These are phyloP conservation scores for Cydia amplana DNA, from an alignment of 1,140 invertebrate genomes.

Conservation along the genomic window DNA sequence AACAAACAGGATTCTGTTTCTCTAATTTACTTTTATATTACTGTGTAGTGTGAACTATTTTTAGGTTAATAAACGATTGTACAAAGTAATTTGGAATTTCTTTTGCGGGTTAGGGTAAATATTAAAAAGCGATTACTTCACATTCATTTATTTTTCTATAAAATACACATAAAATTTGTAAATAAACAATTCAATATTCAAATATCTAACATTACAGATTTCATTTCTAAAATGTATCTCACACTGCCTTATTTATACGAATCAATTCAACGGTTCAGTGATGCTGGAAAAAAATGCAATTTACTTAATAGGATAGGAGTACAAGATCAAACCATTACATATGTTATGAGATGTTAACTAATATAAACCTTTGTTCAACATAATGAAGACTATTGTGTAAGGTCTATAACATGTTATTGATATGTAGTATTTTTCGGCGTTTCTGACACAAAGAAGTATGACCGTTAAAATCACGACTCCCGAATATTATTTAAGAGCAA, in stretches of 20 bases:
- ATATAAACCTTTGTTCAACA: neutral
- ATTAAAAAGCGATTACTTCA: constrained; percentile 38
- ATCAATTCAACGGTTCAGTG: constrained; percentile 23
- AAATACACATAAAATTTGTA: constrained; percentile 79
- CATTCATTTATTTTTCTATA: constrained; percentile 75
- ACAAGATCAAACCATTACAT: neutral
- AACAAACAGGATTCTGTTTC: constrained; percentile 2
- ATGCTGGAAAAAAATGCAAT: constrained; percentile 8
- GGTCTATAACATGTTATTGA: neutral
- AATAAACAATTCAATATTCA: constrained; percentile 77
- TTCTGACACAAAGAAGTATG: neutral
- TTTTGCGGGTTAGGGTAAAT: neutral
- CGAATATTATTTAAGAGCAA: neutral
- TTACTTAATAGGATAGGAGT: neutral
- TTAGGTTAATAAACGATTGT: constrained; percentile 30
- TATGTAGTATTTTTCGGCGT: constrained; percentile 27
- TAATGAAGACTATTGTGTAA: neutral
- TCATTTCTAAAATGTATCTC: constrained; percentile 61
- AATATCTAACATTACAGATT: constrained; percentile 69
- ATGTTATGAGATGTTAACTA: neutral
- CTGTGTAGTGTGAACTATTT: constrained; percentile 11
- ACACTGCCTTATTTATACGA: constrained; percentile 45
- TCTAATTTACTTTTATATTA: constrained; percentile 21
- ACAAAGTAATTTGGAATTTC: constrained; percentile 20
- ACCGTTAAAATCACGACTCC: neutral